Percentiles rank a stretch among this genome's conserved stretches.
phyloP scores from a whole-genome alignment of 1,140 invertebrate genomes.

The Apis florea region DNA sequence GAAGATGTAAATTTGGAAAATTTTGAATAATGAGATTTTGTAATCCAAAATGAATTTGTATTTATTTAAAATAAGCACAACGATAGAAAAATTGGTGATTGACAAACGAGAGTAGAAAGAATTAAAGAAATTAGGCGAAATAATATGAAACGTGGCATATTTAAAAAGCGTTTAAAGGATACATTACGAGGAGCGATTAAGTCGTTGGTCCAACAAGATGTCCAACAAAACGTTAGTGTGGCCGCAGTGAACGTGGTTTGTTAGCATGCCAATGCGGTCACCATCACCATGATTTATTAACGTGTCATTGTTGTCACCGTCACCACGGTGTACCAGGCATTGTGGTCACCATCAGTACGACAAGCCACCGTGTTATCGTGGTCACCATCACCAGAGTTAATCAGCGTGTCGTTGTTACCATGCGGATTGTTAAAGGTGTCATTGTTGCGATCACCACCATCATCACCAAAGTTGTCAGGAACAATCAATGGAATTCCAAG shows the following conservation, averaged over 20 bases:
- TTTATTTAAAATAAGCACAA: neutral
- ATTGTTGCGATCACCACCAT: slow-evolving; percentile 17
- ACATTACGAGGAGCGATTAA: slow-evolving; percentile 5
- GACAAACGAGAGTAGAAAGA: neutral
- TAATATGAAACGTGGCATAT: neutral
- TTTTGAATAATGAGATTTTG: neutral
- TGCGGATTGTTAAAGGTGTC: slow-evolving; percentile 23
- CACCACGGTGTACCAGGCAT: slow-evolving; percentile 42
- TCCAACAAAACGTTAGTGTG: slow-evolving; percentile 25
- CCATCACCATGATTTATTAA: slow-evolving; percentile 47
- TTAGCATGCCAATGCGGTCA: slow-evolving; percentile 32
- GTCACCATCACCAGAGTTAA: slow-evolving; percentile 45
- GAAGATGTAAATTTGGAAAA: neutral
- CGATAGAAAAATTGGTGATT: neutral
- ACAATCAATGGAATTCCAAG: neutral
- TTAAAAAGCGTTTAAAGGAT: slow-evolving; percentile 8
- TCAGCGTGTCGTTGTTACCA: slow-evolving; percentile 40
- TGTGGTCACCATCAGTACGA: slow-evolving; percentile 40
- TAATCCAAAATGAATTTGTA: neutral
- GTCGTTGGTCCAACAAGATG: slow-evolving; percentile 22
- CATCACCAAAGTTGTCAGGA: slow-evolving; percentile 14
- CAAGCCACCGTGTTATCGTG: slow-evolving; percentile 25
- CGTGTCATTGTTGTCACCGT: slow-evolving; percentile 47
- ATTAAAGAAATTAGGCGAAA: neutral
- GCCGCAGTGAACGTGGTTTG: slow-evolving; percentile 27